A percentile compares a stretch with the other conserved stretches of the same genome.
phyloP scores from a whole-genome alignment of 2,888 invertebrate genomes.

The Eumacrocentrus americanus region DNA sequence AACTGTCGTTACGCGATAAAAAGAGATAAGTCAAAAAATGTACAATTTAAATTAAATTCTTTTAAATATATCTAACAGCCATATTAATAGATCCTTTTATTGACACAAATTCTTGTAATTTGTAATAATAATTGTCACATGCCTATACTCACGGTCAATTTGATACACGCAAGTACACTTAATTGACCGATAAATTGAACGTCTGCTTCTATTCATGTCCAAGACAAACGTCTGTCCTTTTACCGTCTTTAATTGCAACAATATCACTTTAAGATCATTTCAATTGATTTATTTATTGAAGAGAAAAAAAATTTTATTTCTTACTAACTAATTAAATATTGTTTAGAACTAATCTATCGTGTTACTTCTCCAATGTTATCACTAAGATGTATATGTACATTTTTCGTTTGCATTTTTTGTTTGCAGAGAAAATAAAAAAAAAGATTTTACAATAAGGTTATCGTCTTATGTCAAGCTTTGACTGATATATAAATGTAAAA shows the following conservation, averaged over 20 bases:
- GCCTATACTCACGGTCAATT: neutral
- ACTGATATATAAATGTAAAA: no score
- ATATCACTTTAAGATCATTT: neutral
- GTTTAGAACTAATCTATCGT: neutral
- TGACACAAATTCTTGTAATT: neutral
- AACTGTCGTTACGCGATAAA: no score
- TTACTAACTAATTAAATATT: neutral
- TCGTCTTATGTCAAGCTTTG: neutral
- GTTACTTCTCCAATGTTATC: no score
- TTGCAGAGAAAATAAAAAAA: neutral
- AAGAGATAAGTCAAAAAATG: neutral
- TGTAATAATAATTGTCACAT: neutral
- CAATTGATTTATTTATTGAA: neutral
- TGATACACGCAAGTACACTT: neutral
- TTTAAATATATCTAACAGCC: neutral
- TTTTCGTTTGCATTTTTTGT: no score
- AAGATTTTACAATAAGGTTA: neutral
- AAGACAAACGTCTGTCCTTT: neutral
- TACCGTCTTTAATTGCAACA: neutral
- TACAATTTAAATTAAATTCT: neutral
- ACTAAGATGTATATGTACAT: no score
- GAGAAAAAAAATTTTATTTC: neutral
- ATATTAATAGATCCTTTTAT: no score
- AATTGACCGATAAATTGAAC: neutral
- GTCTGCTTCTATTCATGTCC: neutral